Evolutionary conservation across 2,797 vertebrate species (phyloP).

Genomic region (Protosalanx chinensis): DNA sequence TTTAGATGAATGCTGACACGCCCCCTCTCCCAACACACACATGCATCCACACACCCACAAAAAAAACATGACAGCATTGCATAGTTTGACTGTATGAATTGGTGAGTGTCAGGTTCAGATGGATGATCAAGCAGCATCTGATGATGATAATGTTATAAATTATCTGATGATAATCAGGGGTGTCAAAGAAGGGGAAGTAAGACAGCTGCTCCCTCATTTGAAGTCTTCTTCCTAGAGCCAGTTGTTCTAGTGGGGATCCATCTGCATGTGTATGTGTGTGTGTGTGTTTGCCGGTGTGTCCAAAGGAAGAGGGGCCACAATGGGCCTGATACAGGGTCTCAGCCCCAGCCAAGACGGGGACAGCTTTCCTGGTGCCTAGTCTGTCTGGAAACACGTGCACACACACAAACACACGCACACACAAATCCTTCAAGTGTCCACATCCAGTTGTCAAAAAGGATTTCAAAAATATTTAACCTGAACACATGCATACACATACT

Average conservation of each 20-base stretch:
- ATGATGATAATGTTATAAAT: not conserved
- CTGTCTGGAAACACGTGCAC: constrained; percentile 18
- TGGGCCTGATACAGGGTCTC: constrained; percentile 60
- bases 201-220: constrained; percentile 54
- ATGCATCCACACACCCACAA: constrained; percentile 14
- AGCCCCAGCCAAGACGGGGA: constrained; percentile 64
- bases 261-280: constrained; percentile 33
- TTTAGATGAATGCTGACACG: constrained; percentile 10
- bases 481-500: constrained; percentile 17
- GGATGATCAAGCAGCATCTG: not conserved
- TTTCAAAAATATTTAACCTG: not conserved
- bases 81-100: not conserved
- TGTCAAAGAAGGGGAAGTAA: no score
- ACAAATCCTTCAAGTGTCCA: not conserved
- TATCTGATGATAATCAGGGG: not conserved
- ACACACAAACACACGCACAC: not conserved
- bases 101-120: not conserved
- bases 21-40: not conserved
- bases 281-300: constrained; percentile 30
- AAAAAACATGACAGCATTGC: constrained; percentile 22
- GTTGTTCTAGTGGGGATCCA: constrained; percentile 50
- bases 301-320: constrained; percentile 67
- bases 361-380: constrained; percentile 67
- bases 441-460: not conserved
- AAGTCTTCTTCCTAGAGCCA: constrained; percentile 78